Base-by-base conservation (phyloP, 2,797 vertebrate genomes). In the Tragopan temminckii region DNA sequence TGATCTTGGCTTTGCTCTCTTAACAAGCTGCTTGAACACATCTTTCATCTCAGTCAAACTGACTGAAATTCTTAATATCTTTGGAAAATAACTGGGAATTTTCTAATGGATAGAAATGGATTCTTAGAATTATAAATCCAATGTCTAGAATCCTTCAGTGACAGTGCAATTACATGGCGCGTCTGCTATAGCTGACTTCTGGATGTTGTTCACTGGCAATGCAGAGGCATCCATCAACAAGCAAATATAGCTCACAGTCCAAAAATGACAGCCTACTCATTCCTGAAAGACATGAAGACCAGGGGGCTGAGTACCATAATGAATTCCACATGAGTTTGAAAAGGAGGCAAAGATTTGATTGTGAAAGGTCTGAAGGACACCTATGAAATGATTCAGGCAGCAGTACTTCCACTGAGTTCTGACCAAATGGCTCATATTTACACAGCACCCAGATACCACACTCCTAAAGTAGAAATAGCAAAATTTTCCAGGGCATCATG, bases 81-180 rank as follows among this genome's bases (percentile, higher is more conserved):
- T 31, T 9, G 40, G 77, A 92, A 87, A 87, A 64, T 50, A 77
- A 29, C 25, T n/a, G 13, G 7, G 7, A 70, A 45, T 88, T 72
- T 83, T 92, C 72, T 77, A 63, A 36, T 40, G 16, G 29, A 27
- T 40, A 50, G 45, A 85, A 91, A 80, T 52, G 21, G 12, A 46
- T 95, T 88, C 38, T 89, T 66, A 74, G 58, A 82, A 75, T 88
- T 67, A 80, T 16, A 33, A 83, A 80, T 17, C 13, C 53, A 70
- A 23, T 29, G 20, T 71, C 68, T 89, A 58, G 68, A 93, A 58
- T 71, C 58, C 42, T 75, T 93, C 61, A 66, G 43, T 62, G 72
- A 64, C 61, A 45, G 24, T 52, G 42, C 81, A 93, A 89, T 91
- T 90, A 59, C 27, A 86, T 48, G 71, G 45, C 36, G 81, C 38